Evolutionary conservation across 2,888 invertebrate genomes (phyloP).

Genomic region (Temnothorax rugatulus): DNA sequence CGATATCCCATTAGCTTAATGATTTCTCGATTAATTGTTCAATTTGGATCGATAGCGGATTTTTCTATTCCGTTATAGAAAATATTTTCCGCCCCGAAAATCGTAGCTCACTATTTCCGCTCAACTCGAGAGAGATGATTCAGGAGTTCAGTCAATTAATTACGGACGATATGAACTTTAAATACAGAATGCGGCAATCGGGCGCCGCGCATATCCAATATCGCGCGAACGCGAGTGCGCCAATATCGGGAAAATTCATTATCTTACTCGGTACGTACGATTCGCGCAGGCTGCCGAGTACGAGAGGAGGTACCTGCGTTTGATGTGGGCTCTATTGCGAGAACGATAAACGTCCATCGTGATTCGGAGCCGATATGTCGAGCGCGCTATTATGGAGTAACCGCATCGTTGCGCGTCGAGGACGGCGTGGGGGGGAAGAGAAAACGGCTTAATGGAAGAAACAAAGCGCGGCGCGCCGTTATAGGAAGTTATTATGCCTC

Average conservation of each 20-base stretch:
- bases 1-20: constrained; percentile 41
- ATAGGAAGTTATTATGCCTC: constrained; percentile 50
- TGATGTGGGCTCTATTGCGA: constrained; percentile 46
- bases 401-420: constrained; percentile 21
- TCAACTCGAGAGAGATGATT: neutral
- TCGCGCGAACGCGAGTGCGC: neutral
- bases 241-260: constrained; percentile 33
- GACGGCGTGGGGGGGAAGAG: neutral
- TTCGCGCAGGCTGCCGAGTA: neutral
- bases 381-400: constrained; percentile 32
- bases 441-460: constrained; percentile 41
- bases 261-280: constrained; percentile 12
- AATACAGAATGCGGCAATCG: constrained; percentile 9
- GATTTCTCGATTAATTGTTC: constrained; percentile 21
- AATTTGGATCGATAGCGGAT: neutral
- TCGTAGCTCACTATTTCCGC: neutral
- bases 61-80: constrained; percentile 6
- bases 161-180: neutral
- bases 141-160: constrained; percentile 3
- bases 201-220: too few species aligned
- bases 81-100: neutral
- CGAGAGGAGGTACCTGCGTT: constrained; percentile 13
- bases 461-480: constrained; percentile 49
- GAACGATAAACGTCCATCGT: constrained; percentile 44
- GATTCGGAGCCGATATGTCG: constrained; percentile 42